A percentile compares a stretch with the other conserved stretches of the same genome.
These are phyloP conservation scores for Isaurus tuberculatus DNA, from an alignment of 92 coral and sea anemone genomes.

Conservation along the genomic window DNA sequence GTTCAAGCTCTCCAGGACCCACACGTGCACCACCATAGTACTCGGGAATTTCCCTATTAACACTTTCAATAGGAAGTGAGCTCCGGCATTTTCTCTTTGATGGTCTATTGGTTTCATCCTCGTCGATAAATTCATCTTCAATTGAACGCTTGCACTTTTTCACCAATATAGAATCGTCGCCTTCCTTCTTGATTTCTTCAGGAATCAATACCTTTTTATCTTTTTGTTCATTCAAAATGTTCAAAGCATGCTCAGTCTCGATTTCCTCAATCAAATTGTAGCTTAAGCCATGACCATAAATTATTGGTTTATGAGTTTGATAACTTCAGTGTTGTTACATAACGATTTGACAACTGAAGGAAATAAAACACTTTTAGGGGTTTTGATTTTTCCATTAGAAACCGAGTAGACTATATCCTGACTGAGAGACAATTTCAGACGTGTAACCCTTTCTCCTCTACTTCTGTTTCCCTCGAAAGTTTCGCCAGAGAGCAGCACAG, in stretches of 20 bases:
- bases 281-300: slow-evolving; percentile 67
- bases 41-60: slow-evolving; percentile 68
- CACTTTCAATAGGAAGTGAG: slow-evolving; percentile 63
- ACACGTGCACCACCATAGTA: slow-evolving; percentile 74
- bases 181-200: not conserved
- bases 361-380: no score
- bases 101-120: no score
- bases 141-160: no score
- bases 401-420: no score
- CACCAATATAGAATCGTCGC: slow-evolving; percentile 44
- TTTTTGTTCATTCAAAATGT: slow-evolving; percentile 52
- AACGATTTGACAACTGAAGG: slow-evolving; percentile 72
- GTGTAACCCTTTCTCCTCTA: no score
- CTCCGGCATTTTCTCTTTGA: slow-evolving; percentile 35
- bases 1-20: slow-evolving; percentile 70
- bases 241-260: slow-evolving; percentile 65
- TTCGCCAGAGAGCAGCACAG: no score
- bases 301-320: no score
- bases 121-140: no score
- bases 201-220: slow-evolving; percentile 62
- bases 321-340: slow-evolving; percentile 75
- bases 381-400: no score
- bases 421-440: no score
- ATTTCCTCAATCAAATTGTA: slow-evolving; percentile 71
- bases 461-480: no score